These are phyloP conservation scores for Eupithecia insigniata DNA, from an alignment of 2,888 invertebrate genomes.

Conservation along the genomic window DNA sequence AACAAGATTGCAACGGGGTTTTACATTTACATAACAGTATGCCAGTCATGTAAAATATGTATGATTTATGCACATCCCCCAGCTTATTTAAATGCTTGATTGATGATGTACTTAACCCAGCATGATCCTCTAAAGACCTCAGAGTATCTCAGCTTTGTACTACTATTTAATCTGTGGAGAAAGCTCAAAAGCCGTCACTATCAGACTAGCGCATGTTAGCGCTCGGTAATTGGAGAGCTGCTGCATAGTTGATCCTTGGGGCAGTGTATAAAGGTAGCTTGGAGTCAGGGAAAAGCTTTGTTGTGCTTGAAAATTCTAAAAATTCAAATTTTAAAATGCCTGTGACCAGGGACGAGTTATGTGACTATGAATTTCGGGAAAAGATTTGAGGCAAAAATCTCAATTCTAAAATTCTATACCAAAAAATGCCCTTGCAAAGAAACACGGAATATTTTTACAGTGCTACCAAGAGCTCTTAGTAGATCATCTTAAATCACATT, in stretches of 20 bases:
- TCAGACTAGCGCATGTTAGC: constrained; percentile 31
- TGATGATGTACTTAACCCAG: not conserved
- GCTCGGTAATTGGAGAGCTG: constrained; percentile 53
- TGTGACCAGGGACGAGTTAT: too few relatives aligned
- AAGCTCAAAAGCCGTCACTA: constrained; percentile 17
- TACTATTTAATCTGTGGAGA: not conserved
- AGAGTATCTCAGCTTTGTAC: constrained; percentile 1
- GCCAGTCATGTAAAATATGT: not conserved
- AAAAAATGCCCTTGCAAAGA: not conserved
- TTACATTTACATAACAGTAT: not conserved
- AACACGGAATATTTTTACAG: too few relatives aligned
- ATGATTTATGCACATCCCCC: not conserved
- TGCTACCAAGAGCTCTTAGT: not conserved
- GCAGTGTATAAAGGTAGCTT: constrained; percentile 3
- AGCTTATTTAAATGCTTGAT: constrained; percentile 3
- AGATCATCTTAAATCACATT: too few relatives aligned
- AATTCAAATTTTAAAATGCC: not conserved
- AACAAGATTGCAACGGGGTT: not conserved
- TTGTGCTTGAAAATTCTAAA: constrained; percentile 2
- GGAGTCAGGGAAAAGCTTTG: not conserved
- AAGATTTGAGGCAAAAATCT: not conserved
- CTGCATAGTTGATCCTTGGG: constrained; percentile 53
- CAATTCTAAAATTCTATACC: not conserved
- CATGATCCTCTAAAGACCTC: not conserved
- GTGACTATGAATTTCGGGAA: not conserved